A percentile compares a stretch with the other conserved stretches of the same genome.
Conservation (phyloP, 2,888 invertebrate species). For the Cylindroiulus punctatus region DNA sequence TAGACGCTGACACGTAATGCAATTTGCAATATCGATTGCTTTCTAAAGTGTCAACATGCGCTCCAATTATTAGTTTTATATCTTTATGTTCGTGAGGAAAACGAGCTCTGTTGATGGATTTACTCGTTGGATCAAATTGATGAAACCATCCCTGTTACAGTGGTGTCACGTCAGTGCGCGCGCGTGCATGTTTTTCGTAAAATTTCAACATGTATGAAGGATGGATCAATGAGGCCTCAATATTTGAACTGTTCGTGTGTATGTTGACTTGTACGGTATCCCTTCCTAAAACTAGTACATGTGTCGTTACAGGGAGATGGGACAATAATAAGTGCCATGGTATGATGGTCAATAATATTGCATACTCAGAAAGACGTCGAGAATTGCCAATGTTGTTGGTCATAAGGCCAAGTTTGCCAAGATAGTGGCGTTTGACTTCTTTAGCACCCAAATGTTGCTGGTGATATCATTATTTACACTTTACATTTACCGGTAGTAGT, state of each 20-base stretch:
- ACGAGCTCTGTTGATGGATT: neutral
- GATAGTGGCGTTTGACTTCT: too few relatives aligned
- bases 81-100: neutral
- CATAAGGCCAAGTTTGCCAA: too few relatives aligned
- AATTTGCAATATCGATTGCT: conserved; percentile 17
- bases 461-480: too few relatives aligned
- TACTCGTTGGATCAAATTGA: neutral
- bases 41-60: neutral
- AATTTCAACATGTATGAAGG: neutral
- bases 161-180: neutral
- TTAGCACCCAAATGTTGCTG: too few relatives aligned
- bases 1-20: conserved; percentile 24
- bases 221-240: neutral
- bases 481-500: too few relatives aligned
- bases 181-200: neutral
- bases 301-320: neutral
- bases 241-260: neutral
- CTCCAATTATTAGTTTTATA: conserved; percentile 17
- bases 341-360: too few relatives aligned
- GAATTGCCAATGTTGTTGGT: too few relatives aligned
- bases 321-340: too few relatives aligned
- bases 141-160: neutral
- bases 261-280: neutral
- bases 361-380: too few relatives aligned
- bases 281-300: neutral